phyloP scores from a whole-genome alignment of 2,888 invertebrate species.

The Hypsopygia costalis region DNA sequence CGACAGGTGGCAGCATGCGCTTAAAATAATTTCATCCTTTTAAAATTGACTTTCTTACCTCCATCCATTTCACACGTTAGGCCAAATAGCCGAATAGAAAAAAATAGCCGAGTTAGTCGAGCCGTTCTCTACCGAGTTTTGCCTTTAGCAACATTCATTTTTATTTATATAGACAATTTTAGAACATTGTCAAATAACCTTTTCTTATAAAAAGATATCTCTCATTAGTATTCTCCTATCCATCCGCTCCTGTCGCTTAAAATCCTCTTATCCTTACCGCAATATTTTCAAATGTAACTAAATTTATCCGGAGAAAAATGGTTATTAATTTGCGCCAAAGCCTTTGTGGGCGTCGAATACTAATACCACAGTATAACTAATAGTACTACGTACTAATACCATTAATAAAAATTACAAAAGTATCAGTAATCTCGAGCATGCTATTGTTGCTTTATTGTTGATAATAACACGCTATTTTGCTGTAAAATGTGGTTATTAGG shows the following conservation, averaged over 20 bases:
- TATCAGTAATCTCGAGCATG: background rate
- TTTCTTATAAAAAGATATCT: slow-evolving; percentile 14
- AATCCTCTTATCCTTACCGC: slow-evolving; percentile 23
- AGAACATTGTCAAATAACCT: too few species aligned
- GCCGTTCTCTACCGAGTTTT: too few species aligned
- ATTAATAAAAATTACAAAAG: slow-evolving; percentile 1
- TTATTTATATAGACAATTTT: too few species aligned
- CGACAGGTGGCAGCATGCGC: too few species aligned
- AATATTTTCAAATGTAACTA: slow-evolving; percentile 17
- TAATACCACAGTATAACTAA: too few species aligned
- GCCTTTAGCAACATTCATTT: too few species aligned
- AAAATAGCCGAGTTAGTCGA: too few species aligned
- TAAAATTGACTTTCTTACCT: too few species aligned
- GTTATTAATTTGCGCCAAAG: slow-evolving; percentile 5
- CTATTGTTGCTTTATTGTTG: background rate
- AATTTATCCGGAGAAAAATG: slow-evolving; percentile 3
- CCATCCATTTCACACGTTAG: too few species aligned
- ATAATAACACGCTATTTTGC: background rate
- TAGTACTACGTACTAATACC: slow-evolving; percentile 7
- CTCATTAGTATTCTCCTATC: slow-evolving; percentile 24
- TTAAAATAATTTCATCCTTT: too few species aligned
- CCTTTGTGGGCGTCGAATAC: slow-evolving; percentile 5
- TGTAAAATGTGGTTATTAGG: too few species aligned
- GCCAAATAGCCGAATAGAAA: too few species aligned
- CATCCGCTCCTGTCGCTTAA: slow-evolving; percentile 15